Evolutionary conservation across 2,888 invertebrate genomes (phyloP).

Genomic region (Ophion slaviceki): DNA sequence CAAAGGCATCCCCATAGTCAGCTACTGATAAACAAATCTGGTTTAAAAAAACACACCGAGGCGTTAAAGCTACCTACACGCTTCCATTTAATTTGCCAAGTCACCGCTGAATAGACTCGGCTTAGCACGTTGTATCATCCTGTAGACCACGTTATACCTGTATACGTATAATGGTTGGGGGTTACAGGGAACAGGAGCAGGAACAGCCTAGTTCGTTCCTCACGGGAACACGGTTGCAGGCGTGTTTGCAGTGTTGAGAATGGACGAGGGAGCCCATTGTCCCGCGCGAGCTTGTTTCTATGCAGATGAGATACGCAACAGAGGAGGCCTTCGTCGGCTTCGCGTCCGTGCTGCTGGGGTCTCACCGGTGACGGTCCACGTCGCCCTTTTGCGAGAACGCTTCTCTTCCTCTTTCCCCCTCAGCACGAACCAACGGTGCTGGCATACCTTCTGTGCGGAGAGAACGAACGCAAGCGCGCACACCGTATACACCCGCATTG

Average conservation of each 20-base stretch:
- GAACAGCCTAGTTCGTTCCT: slow-evolving; percentile 76
- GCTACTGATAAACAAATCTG: background rate
- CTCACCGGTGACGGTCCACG: slow-evolving; percentile 44
- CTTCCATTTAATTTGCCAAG: slow-evolving; percentile 25
- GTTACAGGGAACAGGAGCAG: slow-evolving; percentile 48
- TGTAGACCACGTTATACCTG: slow-evolving; percentile 25
- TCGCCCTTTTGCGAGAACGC: slow-evolving; percentile 51
- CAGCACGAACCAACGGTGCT: slow-evolving; percentile 47
- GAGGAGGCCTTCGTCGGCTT: slow-evolving; percentile 67
- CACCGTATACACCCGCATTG: slow-evolving; percentile 20
- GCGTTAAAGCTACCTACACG: slow-evolving; percentile 14
- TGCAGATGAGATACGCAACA: slow-evolving; percentile 81
- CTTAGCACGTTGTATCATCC: slow-evolving; percentile 52
- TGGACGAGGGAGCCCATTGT: slow-evolving; percentile 80
- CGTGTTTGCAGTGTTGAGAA: slow-evolving; percentile 80
- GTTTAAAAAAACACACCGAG: background rate
- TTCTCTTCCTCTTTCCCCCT: slow-evolving; percentile 44
- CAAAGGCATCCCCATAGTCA: background rate
- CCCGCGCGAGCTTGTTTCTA: slow-evolving; percentile 81
- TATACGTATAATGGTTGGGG: background rate
- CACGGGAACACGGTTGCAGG: slow-evolving; percentile 76
- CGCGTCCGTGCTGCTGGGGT: slow-evolving; percentile 68
- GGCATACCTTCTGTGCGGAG: slow-evolving; percentile 13
- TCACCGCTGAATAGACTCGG: slow-evolving; percentile 29
- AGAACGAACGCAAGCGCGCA: background rate